Percentiles rank a stretch among this genome's conserved stretches.
Evolutionary conservation across 35 echinoderm and acorn worm genomes (phyloP).

Genomic region (Apostichopus parvimensis): DNA sequence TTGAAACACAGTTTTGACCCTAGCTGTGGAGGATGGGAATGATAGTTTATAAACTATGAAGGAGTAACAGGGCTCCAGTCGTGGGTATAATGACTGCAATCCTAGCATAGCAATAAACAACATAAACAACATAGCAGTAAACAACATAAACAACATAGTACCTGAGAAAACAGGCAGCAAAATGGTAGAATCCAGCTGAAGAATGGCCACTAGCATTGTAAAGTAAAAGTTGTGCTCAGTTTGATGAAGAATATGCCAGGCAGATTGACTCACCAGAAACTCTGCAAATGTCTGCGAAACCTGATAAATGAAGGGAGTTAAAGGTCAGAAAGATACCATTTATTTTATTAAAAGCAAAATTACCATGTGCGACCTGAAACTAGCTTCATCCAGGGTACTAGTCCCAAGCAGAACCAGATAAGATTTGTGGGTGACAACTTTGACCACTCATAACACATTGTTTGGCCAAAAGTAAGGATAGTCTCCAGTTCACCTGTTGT

Average conservation of each 20-base stretch:
- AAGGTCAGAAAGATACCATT: neutral
- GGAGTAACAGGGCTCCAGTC: no score
- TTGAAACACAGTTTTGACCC: no score
- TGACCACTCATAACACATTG: neutral
- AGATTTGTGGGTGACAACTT: neutral
- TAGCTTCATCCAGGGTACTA: no score
- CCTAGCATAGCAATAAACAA: no score
- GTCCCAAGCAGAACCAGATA: no score
- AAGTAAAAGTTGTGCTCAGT: neutral
- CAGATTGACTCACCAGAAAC: neutral
- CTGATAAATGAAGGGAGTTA: neutral
- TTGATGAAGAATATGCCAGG: neutral
- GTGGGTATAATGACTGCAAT: no score
- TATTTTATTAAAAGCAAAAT: no score
- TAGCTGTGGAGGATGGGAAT: no score
- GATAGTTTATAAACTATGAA: no score
- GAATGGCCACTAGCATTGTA: neutral
- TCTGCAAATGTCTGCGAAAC: slow-evolving; percentile 24
- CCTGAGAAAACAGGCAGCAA: slow-evolving; percentile 12
- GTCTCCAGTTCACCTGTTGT: no score
- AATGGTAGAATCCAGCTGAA: neutral
- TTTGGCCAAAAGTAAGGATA: neutral
- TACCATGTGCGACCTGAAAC: no score
- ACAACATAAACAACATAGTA: neutral
- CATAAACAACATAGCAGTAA: neutral